Conservation (phyloP, 1,140 invertebrate species). For the Brachionus rubens region DNA sequence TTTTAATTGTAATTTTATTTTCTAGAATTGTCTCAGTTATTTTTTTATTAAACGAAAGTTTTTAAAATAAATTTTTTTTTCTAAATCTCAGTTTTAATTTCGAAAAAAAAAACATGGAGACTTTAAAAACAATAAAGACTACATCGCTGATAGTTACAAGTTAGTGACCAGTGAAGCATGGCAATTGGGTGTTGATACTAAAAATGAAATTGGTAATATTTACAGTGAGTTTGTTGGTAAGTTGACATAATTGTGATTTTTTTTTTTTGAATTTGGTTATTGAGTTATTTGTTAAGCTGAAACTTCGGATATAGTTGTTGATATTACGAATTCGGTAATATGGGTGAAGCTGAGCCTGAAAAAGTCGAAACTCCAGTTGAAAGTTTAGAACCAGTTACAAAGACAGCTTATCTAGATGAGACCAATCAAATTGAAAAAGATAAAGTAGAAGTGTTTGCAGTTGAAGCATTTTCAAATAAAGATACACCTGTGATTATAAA, state of each 20-base stretch:
- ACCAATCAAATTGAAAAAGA: neutral
- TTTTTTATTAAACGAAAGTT: no score
- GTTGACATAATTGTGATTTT: neutral
- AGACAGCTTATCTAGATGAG: conserved; percentile 8
- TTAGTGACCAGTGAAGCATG: neutral
- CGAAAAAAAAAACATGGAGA: neutral
- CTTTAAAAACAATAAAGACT: conserved; percentile 13
- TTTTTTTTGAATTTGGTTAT: neutral
- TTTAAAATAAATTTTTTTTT: neutral
- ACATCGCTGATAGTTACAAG: neutral
- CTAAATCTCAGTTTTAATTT: neutral
- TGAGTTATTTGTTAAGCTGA: neutral
- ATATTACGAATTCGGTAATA: neutral
- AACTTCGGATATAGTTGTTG: conserved; percentile 9
- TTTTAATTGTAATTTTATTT: no score
- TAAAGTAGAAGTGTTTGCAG: conserved; percentile 34
- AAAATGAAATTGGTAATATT: neutral
- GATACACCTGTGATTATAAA: neutral
- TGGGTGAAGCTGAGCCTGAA: neutral
- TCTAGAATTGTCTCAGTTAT: no score
- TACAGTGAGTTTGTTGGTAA: conserved; percentile 22
- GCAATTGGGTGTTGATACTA: conserved; percentile 19
- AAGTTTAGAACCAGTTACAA: neutral
- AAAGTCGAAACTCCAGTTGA: conserved; percentile 11
- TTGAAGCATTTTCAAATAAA: conserved; percentile 15